These are phyloP conservation scores for Lamproptera curius DNA, from an alignment of 2,888 invertebrate species.

Conservation along the genomic window DNA sequence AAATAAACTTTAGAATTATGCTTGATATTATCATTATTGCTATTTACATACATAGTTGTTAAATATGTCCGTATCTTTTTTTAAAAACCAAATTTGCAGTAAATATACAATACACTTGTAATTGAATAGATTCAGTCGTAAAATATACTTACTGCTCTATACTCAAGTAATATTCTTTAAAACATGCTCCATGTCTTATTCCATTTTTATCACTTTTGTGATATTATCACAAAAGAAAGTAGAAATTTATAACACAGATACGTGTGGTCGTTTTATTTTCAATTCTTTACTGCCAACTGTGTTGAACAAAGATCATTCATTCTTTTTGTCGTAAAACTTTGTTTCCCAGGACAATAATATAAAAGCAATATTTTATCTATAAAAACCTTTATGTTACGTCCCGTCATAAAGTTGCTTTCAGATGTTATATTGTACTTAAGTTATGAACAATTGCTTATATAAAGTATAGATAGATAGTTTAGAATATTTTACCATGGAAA, in stretches of 20 bases:
- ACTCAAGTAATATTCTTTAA: no score
- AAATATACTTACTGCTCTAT: no score
- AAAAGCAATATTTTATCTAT: conserved; percentile 10
- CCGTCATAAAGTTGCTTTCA: background rate
- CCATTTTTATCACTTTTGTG: conserved; percentile 15
- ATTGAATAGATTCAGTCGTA: no score
- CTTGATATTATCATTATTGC: no score
- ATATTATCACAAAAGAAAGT: conserved; percentile 14
- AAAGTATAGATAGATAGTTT: no score
- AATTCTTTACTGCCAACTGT: conserved; percentile 18
- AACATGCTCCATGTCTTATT: background rate
- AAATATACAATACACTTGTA: no score
- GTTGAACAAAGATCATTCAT: conserved; percentile 15
- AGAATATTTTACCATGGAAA: no score
- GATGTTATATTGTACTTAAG: background rate
- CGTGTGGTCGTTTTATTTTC: conserved; percentile 13
- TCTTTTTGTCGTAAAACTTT: conserved; percentile 16
- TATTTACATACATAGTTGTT: no score
- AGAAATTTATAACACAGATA: conserved; percentile 14
- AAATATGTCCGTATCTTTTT: no score
- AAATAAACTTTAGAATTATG: no score
- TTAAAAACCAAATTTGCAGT: no score
- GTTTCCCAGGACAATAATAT: conserved; percentile 9
- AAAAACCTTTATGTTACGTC: conserved; percentile 3
- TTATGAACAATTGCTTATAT: background rate